Conservation (phyloP, 2,797 vertebrate genomes). For the Pipistrellus pipistrellus region DNA sequence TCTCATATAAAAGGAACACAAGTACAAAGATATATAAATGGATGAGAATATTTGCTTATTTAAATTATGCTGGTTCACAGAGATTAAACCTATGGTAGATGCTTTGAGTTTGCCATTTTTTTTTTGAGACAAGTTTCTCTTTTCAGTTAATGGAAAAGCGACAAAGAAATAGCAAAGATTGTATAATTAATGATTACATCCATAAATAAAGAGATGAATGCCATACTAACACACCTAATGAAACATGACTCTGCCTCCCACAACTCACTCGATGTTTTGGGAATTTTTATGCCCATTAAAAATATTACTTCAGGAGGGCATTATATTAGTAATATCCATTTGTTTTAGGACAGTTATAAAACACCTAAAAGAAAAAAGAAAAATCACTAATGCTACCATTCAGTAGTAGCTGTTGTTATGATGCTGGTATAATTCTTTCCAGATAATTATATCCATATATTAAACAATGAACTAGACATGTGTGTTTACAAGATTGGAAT, state of each 20-base stretch:
- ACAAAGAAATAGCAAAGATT: neutral
- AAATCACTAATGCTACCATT: neutral
- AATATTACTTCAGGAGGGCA: neutral
- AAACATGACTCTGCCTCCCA: neutral
- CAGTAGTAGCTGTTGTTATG: neutral
- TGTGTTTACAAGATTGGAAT: neutral
- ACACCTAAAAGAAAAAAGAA: neutral
- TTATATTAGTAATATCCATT: neutral
- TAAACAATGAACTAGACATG: neutral
- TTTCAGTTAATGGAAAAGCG: conserved; percentile 31
- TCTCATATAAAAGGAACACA: neutral
- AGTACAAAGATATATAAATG: conserved; percentile 2
- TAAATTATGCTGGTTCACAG: conserved; percentile 11
- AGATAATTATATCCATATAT: conserved; percentile 13
- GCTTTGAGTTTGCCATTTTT: neutral
- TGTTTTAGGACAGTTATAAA: conserved; percentile 48
- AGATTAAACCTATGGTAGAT: neutral
- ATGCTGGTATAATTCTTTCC: neutral
- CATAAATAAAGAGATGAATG: neutral
- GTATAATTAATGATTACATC: neutral
- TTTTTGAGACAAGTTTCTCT: neutral
- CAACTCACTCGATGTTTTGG: neutral
- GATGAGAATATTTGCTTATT: neutral
- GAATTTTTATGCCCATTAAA: neutral
- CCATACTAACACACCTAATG: neutral